phyloP scores from a whole-genome alignment of 2,797 vertebrate genomes.

The Mormyrops boulengeri region DNA sequence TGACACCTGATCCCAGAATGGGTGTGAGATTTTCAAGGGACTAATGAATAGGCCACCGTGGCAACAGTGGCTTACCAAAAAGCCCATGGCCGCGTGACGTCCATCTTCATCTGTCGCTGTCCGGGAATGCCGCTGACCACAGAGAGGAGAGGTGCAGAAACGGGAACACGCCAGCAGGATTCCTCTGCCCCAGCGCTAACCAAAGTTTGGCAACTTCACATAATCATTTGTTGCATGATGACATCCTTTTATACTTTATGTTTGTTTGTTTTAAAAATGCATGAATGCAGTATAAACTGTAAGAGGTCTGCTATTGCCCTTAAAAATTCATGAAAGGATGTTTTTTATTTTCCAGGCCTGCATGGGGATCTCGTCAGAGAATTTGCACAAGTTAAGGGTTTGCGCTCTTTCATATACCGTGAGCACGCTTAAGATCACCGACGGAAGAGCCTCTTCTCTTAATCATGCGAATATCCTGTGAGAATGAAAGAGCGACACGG shows the following conservation, averaged over 20 bases:
- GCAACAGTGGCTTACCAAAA: slow-evolving; percentile 6
- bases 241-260: slow-evolving; percentile 7
- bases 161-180: background rate
- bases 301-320: background rate
- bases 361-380: background rate
- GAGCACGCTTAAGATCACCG: background rate
- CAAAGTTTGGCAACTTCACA: background rate
- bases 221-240: slow-evolving; percentile 8
- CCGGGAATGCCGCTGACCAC: slow-evolving; percentile 28
- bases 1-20: slow-evolving; percentile 1
- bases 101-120: slow-evolving; percentile 17
- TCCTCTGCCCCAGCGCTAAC: background rate
- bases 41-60: slow-evolving; percentile 11
- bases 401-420: background rate
- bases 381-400: background rate
- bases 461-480: background rate
- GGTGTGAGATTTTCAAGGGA: background rate
- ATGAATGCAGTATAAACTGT: slow-evolving; percentile 10
- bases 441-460: background rate
- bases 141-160: background rate
- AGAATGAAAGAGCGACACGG: background rate
- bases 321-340: background rate
- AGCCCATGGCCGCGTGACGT: background rate
- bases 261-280: slow-evolving; percentile 18
- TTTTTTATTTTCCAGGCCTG: background rate